Evolutionary conservation across 2,888 invertebrate genomes (phyloP).

Genomic region (Volucella inanis): DNA sequence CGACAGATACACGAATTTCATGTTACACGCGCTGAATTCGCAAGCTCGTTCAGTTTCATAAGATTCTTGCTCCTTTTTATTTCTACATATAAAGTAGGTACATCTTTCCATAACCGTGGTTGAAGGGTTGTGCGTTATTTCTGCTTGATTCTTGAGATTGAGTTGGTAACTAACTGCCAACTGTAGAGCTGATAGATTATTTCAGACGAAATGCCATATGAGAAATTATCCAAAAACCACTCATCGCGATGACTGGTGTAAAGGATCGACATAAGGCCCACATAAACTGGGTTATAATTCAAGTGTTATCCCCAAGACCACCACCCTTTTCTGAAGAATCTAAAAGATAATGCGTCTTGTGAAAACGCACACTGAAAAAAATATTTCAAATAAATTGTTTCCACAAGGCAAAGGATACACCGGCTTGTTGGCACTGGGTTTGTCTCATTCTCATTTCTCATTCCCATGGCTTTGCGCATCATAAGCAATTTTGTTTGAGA

Average conservation of each 20-base stretch:
- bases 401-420: neutral
- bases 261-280: conserved; percentile 45
- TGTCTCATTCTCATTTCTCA: conserved; percentile 52
- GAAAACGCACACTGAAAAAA: conserved; percentile 48
- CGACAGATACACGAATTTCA: conserved; percentile 65
- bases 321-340: neutral
- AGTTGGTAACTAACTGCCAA: too few relatives aligned
- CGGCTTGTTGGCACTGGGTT: neutral
- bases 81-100: too few relatives aligned
- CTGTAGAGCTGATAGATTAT: conserved; percentile 23
- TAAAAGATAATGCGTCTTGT: conserved; percentile 19
- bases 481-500: conserved; percentile 40
- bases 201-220: conserved; percentile 28
- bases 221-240: neutral
- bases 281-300: neutral
- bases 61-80: neutral
- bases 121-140: conserved; percentile 50
- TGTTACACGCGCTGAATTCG: conserved; percentile 65
- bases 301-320: neutral
- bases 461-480: conserved; percentile 51
- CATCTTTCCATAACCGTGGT: neutral
- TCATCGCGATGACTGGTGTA: neutral
- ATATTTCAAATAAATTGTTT: conserved; percentile 42
- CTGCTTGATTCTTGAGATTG: neutral
- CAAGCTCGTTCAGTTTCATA: conserved; percentile 39